Percentiles rank a stretch among this genome's conserved stretches.
These are phyloP conservation scores for Cinara cedri DNA, from an alignment of 2,888 invertebrate species.

Conservation along the genomic window DNA sequence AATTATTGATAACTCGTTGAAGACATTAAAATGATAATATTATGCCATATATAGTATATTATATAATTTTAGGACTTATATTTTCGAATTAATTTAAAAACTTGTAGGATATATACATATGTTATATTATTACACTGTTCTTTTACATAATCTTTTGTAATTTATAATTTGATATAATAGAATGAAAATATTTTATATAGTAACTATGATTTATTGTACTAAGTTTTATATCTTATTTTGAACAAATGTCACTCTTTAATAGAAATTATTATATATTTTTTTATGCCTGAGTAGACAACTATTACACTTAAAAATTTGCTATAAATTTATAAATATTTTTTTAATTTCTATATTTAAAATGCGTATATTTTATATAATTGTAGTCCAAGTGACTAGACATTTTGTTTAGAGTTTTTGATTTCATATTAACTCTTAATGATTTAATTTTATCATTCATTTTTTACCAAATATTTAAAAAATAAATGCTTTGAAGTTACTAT, in stretches of 20 bases:
- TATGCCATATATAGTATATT: too few relatives aligned
- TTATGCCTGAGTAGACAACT: neutral
- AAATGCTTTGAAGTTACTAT: constrained; percentile 26
- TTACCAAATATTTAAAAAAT: constrained; percentile 27
- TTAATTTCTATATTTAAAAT: neutral
- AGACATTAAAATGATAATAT: too few relatives aligned
- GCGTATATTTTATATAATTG: constrained; percentile 14
- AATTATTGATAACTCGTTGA: too few relatives aligned
- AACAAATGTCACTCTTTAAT: constrained; percentile 32
- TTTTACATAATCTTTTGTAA: constrained; percentile 21
- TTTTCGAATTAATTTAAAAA: neutral
- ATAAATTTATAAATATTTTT: constrained; percentile 20
- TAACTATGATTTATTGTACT: neutral
- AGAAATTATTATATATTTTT: constrained; percentile 16
- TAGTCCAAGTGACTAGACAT: constrained; percentile 8
- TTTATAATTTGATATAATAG: constrained; percentile 8
- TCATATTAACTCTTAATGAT: neutral
- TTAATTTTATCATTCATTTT: constrained; percentile 7
- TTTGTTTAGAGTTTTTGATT: constrained; percentile 9
- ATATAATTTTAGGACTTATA: neutral
- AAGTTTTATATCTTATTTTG: constrained; percentile 39
- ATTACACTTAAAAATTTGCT: neutral
- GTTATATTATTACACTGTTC: constrained; percentile 17
- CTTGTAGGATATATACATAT: neutral
- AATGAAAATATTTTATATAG: constrained; percentile 5